Evolutionary conservation across 2,888 invertebrate species (phyloP), one percentile per base, ranked within the genome.

Genomic region (Empis stercorea): DNA sequence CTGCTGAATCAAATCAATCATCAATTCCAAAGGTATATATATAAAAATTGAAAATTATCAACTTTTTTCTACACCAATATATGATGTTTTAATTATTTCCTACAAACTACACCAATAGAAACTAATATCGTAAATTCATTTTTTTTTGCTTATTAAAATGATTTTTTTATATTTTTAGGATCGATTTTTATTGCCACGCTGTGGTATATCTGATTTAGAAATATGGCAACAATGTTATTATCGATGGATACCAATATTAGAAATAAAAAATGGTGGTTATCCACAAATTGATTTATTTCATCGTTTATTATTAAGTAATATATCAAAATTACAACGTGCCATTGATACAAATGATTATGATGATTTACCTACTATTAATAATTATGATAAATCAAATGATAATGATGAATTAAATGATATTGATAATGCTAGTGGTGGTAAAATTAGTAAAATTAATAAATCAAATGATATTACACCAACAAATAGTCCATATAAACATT

Each of bases 151-250:
- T n/a, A n/a, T n/a, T n/a, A n/a, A n/a, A n/a, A n/a, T n/a, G n/a
- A 20, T 20, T 27, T 30, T 10, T 11, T 45, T n/a, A n/a, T n/a
- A n/a, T n/a, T n/a, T 43, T 16, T 6, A 55, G 54, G 67, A 64
- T 47, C 64, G 68, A 15, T 64, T 57, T 39, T 61, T 78, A 36
- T 65, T 69, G 53, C 80, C 80, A 62, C 74, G 57, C 10, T 59
- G 60, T 51, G 70, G 71, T 1, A 71, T 83, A 51, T 66, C 76
- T 5, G 73, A 73, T 47, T 64, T 84, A 55, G 80, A 83, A 52
- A 66, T 93, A 39, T 94, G 93, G 93, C 73, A 80, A 48, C 88
- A 87, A 66, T 92, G 91, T 71, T 94, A 89, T 71, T 84, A 87
- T 63, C 80, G 94, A 27, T 93, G 91, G 88, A 75, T 91, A 60